Evolutionary conservation across 2,888 invertebrate species (phyloP), one percentile per base, ranked within the genome.

Genomic region (Mantis religiosa): DNA sequence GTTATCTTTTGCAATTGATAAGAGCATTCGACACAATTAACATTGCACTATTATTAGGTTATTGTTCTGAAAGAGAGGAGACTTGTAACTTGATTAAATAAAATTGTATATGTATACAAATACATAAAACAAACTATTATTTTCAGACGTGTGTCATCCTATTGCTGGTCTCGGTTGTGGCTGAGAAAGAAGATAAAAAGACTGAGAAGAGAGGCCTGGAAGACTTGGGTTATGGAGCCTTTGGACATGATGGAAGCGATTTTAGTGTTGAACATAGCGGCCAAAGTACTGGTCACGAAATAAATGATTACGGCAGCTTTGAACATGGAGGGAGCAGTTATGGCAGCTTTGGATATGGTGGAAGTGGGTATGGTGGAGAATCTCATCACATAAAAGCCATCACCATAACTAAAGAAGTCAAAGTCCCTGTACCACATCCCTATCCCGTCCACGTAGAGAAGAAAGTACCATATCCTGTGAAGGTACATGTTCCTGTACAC

Each of bases 361-460:
- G 20, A 20, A 1, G 28, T 27, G 27, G 27, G 27, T 8, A 7
- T 15, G 83, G 86, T 20, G 86, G 30, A 25, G 87, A 87, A 25
- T 34, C 34, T 30, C 87, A 87, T 27, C 81, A 86, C 41, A 41
- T 87, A 9, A 87, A 87, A 34, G 87, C 82, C 28, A 71, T 54
- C 20, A 87, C 54, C 82, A 87, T 87, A 81, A 87, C 87, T 82
- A 87, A 87, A 27, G 82, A 87, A 30, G 82, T 87, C 25, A 82
- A 87, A 28, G 87, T 87, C 20, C 87, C 87, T n/a, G 82, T 87
- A 71, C 87, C 87, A 14, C 81, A 87, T 14, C 87, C 87, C 15
- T 87, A 87, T 27, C 87, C 81, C 28, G 87, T 87, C 20, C 82
- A 82, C 12, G 87, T 87, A 27, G 82, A 82, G 82, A 87, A 87